Conservation (phyloP, 1,140 invertebrate genomes). For the Caenorhabditis latens region DNA sequence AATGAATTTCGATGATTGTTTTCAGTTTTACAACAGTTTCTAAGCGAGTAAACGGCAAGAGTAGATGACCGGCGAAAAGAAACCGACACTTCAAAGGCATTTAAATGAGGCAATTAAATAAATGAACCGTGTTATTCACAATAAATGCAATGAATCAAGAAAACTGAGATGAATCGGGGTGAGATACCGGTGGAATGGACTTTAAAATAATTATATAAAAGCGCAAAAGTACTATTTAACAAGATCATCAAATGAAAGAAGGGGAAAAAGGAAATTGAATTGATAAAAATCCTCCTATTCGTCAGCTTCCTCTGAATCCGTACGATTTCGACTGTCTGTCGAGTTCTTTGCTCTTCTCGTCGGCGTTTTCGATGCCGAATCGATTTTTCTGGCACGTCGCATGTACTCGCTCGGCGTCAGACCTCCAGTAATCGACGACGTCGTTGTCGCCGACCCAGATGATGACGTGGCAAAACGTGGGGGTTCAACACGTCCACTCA, state of each 20-base stretch:
- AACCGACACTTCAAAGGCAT: too few species aligned
- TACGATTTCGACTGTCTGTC: not conserved
- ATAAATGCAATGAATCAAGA: too few species aligned
- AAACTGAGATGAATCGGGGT: not conserved
- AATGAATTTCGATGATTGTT: too few species aligned
- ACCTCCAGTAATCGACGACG: not conserved
- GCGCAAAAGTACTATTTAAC: not conserved
- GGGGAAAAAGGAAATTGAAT: not conserved
- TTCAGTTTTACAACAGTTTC: too few species aligned
- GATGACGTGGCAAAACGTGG: not conserved
- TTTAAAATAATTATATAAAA: not conserved
- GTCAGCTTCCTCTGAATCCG: not conserved
- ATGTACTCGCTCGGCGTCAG: constrained; percentile 25
- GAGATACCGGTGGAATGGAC: not conserved
- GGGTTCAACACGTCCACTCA: not conserved
- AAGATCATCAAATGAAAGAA: not conserved
- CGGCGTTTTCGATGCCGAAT: not conserved
- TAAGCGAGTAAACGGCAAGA: too few species aligned
- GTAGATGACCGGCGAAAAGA: too few species aligned
- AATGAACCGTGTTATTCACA: too few species aligned
- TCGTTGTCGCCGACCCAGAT: not conserved
- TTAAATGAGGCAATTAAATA: too few species aligned
- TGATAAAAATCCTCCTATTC: not conserved
- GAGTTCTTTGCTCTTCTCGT: not conserved
- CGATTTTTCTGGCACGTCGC: constrained; percentile 1